phyloP scores from a whole-genome alignment of 2,113 vertebrate genomes.

The Chloropsis hardwickii region DNA sequence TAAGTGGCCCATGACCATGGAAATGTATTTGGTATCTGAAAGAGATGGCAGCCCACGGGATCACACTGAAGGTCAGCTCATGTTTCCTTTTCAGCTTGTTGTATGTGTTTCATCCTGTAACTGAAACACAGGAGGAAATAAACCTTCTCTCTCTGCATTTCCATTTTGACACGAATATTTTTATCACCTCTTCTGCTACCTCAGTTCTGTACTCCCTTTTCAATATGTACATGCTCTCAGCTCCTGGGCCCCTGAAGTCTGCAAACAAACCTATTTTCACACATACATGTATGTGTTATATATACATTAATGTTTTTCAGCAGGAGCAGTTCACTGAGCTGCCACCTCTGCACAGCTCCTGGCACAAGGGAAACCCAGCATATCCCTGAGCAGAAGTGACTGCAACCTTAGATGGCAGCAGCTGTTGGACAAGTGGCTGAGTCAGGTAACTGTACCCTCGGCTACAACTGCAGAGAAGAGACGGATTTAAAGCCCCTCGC shows the following conservation, averaged over 20 bases:
- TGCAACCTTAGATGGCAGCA: background rate
- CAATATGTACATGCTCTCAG: background rate
- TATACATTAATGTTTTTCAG: background rate
- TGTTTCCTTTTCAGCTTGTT: background rate
- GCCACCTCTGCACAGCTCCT: background rate
- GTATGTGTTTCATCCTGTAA: background rate
- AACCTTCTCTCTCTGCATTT: background rate
- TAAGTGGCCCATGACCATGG: rapidly evolving
- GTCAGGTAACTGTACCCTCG: background rate
- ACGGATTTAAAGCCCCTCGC: rapidly evolving
- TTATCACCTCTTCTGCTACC: background rate
- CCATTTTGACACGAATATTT: background rate
- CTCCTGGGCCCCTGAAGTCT: background rate
- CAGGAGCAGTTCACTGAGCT: background rate
- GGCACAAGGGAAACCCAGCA: background rate
- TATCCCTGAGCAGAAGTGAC: background rate
- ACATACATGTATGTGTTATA: background rate
- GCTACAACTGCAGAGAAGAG: background rate
- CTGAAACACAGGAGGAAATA: background rate
- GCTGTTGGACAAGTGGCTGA: background rate
- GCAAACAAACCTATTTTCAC: background rate
- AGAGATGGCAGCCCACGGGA: background rate
- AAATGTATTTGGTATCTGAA: background rate
- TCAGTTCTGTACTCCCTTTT: background rate
- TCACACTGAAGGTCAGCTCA: background rate